Base-by-base conservation (phyloP, 2,888 invertebrate species). In the Phengaris alcon region DNA sequence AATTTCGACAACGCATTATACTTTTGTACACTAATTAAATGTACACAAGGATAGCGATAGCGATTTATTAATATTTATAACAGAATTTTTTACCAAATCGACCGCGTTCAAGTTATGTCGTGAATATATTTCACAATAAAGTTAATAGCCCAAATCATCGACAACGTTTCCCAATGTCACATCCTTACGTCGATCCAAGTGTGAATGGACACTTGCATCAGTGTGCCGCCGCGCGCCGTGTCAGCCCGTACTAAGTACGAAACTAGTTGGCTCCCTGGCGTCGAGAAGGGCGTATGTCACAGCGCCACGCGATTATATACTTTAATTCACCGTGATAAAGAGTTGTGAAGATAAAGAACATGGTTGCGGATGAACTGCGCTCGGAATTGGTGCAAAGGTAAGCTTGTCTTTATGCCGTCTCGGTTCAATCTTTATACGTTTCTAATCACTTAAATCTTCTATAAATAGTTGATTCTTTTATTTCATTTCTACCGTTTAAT, bases 211-310 rank as follows among this genome's bases (percentile, higher is more conserved):
- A 77, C 77, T 83, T 89, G 87, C 88, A 85, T 86, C 85, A 86
- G 90, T 90, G 90, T 86, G 88, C 82, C 82, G 79, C 79, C 79
- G 79, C 82, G 79, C 82, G 82, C 86, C 87, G 92, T 93, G 84
- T 90, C 93, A 93, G 86, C 80, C 91, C 82, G 93, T 92, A 85
- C 92, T 90, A 84, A 91, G 93, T 87, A 93, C 93, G 90, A 85
- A 87, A 86, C 84, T 81, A 78, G 80, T 73, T 76, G 74, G 55
- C 78, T 77, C 75, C 79, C 75, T n/a, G 75, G 80, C 80, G 78
- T 81, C 79, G 76, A 80, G 78, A 89, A 86, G 81, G 86, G 80
- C 81, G 76, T 81, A 89, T 77, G 75, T 76, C 68, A 44, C 73
- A 6, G 54, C 48, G 52, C 22, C 51, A 48, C 15, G 10, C 48